phyloP scores from a whole-genome alignment of 2,113 vertebrate species.

The Calonectris borealis region DNA sequence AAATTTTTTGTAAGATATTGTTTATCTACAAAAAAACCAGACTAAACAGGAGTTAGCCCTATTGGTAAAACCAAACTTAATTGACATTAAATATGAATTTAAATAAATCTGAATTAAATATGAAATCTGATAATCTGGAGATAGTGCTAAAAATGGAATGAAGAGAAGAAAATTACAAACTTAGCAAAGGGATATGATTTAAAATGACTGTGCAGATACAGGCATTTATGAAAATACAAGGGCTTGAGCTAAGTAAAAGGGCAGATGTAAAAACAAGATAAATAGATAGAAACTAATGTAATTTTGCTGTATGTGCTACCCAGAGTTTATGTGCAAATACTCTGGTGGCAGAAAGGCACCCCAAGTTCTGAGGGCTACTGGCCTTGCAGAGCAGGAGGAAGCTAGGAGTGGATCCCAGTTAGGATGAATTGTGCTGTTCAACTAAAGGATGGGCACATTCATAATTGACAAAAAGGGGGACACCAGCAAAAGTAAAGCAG shows the following conservation, averaged over 20 bases:
- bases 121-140: background rate
- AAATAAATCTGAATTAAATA: background rate
- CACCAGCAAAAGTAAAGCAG: background rate
- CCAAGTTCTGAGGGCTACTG: background rate
- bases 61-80: background rate
- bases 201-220: background rate
- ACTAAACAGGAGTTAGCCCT: background rate
- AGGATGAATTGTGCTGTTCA: background rate
- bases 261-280: background rate
- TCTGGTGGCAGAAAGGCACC: background rate
- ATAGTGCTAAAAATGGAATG: background rate
- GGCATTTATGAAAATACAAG: background rate
- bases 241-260: background rate
- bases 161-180: background rate
- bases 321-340: background rate
- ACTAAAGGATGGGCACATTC: background rate
- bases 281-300: background rate
- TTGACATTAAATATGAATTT: background rate
- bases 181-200: background rate
- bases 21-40: background rate
- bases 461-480: background rate
- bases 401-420: background rate
- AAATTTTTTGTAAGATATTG: background rate
- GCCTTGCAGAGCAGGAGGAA: background rate
- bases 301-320: background rate